Percentiles rank a stretch among this genome's conserved stretches.
Evolutionary conservation across 2,113 vertebrate species (phyloP).

Genomic region (Zeus faber): DNA sequence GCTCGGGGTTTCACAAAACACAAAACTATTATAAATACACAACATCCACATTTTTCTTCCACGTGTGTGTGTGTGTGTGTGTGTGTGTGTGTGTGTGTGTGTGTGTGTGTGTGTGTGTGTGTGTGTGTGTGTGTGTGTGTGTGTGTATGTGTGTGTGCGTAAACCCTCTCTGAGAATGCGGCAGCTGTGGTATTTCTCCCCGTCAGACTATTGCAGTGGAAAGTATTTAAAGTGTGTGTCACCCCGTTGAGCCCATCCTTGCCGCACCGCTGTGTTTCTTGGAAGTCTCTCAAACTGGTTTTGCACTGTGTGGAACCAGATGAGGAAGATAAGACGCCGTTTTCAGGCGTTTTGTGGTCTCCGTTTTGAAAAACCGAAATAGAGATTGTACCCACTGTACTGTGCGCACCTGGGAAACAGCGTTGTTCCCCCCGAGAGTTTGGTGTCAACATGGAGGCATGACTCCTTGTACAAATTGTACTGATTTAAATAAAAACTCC

Average conservation of each 20-base stretch:
- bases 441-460: not conserved
- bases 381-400: not conserved
- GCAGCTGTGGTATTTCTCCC: constrained; percentile 13
- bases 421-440: not conserved
- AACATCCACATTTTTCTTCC: not conserved
- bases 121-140: constrained; percentile 6
- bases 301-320: too few species aligned
- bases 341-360: constrained; percentile 23
- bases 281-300: constrained; percentile 21
- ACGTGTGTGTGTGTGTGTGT: not conserved
- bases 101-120: not conserved
- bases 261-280: constrained; percentile 44
- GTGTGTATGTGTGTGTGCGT: not conserved
- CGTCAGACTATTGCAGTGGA: constrained; percentile 11
- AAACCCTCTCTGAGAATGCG: not conserved
- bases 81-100: not conserved
- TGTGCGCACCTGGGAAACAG: constrained; percentile 4
- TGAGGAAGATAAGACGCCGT: not conserved
- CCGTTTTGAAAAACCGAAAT: too few species aligned
- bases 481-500: not conserved
- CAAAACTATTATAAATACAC: constrained; percentile 34
- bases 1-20: constrained; percentile 1
- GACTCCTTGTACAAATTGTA: not conserved
- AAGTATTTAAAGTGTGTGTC: constrained; percentile 13
- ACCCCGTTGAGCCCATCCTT: constrained; percentile 21